A percentile compares a stretch with the other conserved stretches of the same genome.
Conservation (phyloP, 2,888 invertebrate species). For the Alitta virens region DNA sequence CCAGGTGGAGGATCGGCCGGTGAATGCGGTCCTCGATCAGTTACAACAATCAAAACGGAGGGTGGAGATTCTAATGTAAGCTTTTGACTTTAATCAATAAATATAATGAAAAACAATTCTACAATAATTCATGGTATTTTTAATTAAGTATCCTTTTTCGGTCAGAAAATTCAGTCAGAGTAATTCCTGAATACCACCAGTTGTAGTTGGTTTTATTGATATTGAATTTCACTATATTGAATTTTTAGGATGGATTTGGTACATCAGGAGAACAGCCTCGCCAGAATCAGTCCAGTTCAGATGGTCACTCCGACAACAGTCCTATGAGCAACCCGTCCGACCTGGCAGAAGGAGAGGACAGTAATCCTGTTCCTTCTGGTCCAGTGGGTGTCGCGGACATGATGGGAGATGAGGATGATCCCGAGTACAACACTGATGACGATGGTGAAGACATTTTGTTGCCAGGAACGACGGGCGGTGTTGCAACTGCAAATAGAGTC, state of each 20-base stretch:
- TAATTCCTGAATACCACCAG: no score
- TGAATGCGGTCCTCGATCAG: no score
- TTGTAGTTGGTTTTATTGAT: neutral
- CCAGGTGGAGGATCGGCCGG: no score
- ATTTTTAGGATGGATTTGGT: neutral
- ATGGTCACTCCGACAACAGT: slow-evolving; percentile 7
- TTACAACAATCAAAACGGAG: no score
- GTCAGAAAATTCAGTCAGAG: no score
- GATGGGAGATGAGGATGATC: slow-evolving; percentile 13
- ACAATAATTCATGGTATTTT: no score
- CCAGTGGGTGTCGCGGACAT: neutral
- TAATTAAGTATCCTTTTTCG: no score
- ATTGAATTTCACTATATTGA: neutral
- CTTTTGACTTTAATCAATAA: no score
- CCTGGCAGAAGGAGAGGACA: neutral
- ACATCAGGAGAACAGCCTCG: neutral
- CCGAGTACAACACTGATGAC: slow-evolving; percentile 2
- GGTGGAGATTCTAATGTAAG: no score
- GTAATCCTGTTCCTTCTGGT: neutral
- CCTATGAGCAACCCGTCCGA: slow-evolving; percentile 1
- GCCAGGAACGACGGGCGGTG: slow-evolving; percentile 19
- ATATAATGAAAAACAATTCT: no score
- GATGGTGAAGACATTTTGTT: slow-evolving; percentile 3
- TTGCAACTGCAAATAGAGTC: slow-evolving; percentile 3
- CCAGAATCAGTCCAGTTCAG: slow-evolving; percentile 12